Percentiles rank a stretch among this genome's conserved stretches.
Evolutionary conservation across 92 coral and sea anemone genomes (phyloP).

Genomic region (Heliopora coerulea): DNA sequence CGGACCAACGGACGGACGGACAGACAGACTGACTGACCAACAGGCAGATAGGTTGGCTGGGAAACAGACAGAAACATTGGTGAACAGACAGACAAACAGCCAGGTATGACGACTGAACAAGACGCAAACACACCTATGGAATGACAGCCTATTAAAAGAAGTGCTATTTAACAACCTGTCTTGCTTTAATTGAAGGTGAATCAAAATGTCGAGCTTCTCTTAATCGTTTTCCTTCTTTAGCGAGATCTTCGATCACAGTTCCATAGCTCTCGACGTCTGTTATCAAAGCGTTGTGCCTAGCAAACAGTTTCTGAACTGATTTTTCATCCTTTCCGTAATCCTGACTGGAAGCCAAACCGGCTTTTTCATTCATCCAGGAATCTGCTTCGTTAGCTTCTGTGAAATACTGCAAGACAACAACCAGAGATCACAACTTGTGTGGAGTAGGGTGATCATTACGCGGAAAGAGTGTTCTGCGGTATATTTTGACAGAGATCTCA

Average conservation of each 20-base stretch:
- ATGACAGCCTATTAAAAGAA: no score
- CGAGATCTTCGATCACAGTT: constrained; percentile 61
- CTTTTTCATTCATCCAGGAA: constrained; percentile 98
- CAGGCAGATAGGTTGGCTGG: background rate
- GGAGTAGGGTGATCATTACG: no score
- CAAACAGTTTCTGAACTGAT: constrained; percentile 75
- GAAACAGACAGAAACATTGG: background rate
- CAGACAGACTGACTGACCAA: constrained; percentile 6
- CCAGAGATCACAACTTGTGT: no score
- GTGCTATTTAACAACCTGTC: constrained; percentile 58
- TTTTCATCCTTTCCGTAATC: constrained; percentile 92
- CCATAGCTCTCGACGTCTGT: constrained; percentile 74
- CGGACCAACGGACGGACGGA: background rate
- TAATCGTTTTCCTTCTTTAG: constrained; percentile 73
- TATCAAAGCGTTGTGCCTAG: constrained; percentile 79
- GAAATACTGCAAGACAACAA: constrained; percentile 70
- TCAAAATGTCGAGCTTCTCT: constrained; percentile 67
- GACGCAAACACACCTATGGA: background rate
- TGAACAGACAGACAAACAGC: background rate
- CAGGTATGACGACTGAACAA: background rate
- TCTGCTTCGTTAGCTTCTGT: constrained; percentile 96
- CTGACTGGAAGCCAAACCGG: constrained; percentile 85
- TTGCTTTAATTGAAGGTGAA: constrained; percentile 55
- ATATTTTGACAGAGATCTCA: no score
- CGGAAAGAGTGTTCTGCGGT: no score